A percentile compares a stretch with the other conserved stretches of the same genome.
These are phyloP conservation scores for Polydrusus tereticollis DNA, from an alignment of 2,888 invertebrate genomes.

Conservation along the genomic window DNA sequence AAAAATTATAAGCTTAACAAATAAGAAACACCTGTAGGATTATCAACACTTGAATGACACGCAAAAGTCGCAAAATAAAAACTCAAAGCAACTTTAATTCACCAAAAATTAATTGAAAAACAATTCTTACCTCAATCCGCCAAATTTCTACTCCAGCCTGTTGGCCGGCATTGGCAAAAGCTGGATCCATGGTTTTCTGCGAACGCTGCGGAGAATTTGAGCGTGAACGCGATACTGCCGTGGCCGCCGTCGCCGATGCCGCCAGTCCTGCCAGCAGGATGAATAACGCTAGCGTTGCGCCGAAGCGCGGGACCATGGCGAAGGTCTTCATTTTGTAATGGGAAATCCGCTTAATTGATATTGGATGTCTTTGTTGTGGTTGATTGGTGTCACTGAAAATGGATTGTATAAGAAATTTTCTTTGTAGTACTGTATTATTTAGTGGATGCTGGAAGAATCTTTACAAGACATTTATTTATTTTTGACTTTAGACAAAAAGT, in stretches of 20 bases:
- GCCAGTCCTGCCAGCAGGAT: slow-evolving; percentile 23
- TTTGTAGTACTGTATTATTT: background rate
- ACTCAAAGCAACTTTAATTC: background rate
- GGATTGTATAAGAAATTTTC: background rate
- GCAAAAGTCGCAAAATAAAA: background rate
- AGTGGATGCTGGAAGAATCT: too few species aligned
- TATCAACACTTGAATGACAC: background rate
- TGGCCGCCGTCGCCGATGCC: slow-evolving; percentile 1
- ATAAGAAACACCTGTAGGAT: background rate
- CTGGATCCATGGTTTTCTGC: slow-evolving; percentile 69
- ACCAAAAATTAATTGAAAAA: background rate
- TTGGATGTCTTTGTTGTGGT: background rate
- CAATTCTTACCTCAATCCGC: slow-evolving; percentile 79
- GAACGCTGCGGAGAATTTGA: slow-evolving; percentile 33
- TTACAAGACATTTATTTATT: too few species aligned
- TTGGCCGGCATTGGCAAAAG: slow-evolving; percentile 79
- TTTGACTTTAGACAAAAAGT: too few species aligned
- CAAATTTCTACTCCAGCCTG: slow-evolving; percentile 80
- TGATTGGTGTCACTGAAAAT: background rate
- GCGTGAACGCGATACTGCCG: slow-evolving; percentile 38
- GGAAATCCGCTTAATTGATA: slow-evolving; percentile 2
- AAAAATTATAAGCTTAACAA: too few species aligned
- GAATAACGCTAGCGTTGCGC: slow-evolving; percentile 26
- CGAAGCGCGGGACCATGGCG: background rate
- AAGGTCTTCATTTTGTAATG: background rate